Conservation (phyloP, 2,888 invertebrate genomes). For the Trissolcus brochymenae region DNA sequence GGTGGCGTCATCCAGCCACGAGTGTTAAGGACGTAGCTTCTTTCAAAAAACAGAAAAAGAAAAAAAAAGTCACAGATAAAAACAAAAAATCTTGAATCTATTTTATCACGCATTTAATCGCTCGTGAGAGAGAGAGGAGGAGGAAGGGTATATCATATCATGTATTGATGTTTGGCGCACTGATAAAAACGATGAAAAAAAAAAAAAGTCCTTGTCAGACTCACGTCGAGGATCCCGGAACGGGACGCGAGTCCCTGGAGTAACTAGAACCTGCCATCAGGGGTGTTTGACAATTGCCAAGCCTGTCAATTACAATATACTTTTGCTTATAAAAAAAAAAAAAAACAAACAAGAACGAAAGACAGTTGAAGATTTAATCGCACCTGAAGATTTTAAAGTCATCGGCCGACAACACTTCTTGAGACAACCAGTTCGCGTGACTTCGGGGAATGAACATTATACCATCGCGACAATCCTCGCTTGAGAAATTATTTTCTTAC, state of each 20-base stretch:
- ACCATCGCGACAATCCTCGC: constrained; percentile 35
- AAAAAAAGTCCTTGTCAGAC: constrained; percentile 35
- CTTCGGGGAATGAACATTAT: constrained; percentile 25
- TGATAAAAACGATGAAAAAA: neutral
- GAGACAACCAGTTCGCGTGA: constrained; percentile 36
- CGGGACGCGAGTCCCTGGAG: constrained; percentile 5
- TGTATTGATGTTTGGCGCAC: constrained; percentile 42
- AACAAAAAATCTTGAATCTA: constrained; percentile 56
- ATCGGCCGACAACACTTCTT: neutral
- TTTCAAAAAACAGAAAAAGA: constrained; percentile 19
- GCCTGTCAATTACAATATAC: no score
- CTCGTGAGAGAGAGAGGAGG: constrained; percentile 45
- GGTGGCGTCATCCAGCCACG: constrained; percentile 50
- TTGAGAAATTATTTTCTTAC: constrained; percentile 57
- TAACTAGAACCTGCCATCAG: constrained; percentile 13
- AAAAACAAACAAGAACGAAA: no score
- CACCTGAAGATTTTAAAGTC: neutral
- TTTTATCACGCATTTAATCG: constrained; percentile 61
- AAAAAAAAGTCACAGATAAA: constrained; percentile 10
- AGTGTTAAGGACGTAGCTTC: constrained; percentile 57
- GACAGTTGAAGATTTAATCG: no score
- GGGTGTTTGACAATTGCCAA: neutral
- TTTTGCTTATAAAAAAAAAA: no score
- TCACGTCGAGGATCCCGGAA: constrained; percentile 30
- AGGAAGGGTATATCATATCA: constrained; percentile 54